Evolutionary conservation across 2,797 vertebrate species (phyloP).

Genomic region (Acipenser oxyrinchus): DNA sequence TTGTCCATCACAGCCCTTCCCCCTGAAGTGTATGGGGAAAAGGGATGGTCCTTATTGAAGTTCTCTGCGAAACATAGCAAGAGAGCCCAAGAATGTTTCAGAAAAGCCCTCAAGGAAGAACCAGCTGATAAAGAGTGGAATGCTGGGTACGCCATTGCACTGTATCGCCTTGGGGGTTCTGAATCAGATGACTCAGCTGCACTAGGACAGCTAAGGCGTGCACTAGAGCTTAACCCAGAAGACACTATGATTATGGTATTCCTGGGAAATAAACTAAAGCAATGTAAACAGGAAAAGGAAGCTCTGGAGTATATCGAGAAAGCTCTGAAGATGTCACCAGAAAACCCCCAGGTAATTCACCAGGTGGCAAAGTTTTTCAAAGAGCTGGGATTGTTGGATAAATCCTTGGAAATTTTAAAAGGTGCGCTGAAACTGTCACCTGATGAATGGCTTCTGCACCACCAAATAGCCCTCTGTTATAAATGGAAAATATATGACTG

Average conservation of each 20-base stretch:
- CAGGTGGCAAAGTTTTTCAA: slow-evolving; percentile 58
- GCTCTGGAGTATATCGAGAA: slow-evolving; percentile 42
- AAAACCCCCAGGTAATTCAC: slow-evolving; percentile 40
- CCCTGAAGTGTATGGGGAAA: slow-evolving; percentile 53
- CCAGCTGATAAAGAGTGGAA: slow-evolving; percentile 47
- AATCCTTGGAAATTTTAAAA: slow-evolving; percentile 37
- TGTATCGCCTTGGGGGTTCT: slow-evolving; percentile 35
- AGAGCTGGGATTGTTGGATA: slow-evolving; percentile 24
- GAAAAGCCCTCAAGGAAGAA: slow-evolving; percentile 44
- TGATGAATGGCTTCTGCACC: slow-evolving; percentile 36
- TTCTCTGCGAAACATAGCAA: slow-evolving; percentile 37
- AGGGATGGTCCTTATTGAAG: slow-evolving; percentile 53
- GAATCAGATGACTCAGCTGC: accelerated
- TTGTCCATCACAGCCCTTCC: slow-evolving; percentile 20
- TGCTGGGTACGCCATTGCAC: slow-evolving; percentile 38
- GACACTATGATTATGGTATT: slow-evolving; percentile 37
- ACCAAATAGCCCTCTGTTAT: slow-evolving; percentile 56
- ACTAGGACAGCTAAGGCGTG: slow-evolving; percentile 33
- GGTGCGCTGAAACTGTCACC: slow-evolving; percentile 39
- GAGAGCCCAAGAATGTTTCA: slow-evolving; percentile 48
- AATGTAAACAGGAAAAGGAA: slow-evolving; percentile 1
- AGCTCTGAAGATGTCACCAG: slow-evolving; percentile 37
- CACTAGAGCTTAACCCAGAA: slow-evolving; percentile 39
- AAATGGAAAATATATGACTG: slow-evolving; percentile 1
- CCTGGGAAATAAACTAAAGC: slow-evolving; percentile 50